Conservation (phyloP, 2,888 invertebrate genomes). For the Xestia sexstrigata region DNA sequence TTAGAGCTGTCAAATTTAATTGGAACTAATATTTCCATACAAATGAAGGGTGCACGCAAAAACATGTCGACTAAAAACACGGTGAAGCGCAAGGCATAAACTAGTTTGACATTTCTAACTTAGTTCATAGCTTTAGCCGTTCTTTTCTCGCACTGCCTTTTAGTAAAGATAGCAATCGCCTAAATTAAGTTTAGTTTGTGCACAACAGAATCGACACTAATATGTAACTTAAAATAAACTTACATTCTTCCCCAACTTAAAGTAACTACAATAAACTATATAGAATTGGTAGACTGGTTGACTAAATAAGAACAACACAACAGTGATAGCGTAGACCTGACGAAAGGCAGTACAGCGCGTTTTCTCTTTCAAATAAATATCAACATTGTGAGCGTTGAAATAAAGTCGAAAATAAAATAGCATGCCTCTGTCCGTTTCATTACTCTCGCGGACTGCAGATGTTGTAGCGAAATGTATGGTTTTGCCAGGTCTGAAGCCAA, state of each 20-base stretch:
- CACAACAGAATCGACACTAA: too few species aligned
- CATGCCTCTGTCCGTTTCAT: neutral
- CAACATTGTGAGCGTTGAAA: neutral
- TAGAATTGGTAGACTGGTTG: constrained; percentile 2
- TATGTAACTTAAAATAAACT: neutral
- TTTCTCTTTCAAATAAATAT: constrained; percentile 7
- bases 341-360: neutral
- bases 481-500: too few species aligned
- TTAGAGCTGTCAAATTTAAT: too few species aligned
- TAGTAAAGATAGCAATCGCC: too few species aligned
- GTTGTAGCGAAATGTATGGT: neutral
- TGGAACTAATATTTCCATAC: too few species aligned
- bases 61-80: too few species aligned
- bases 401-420: neutral
- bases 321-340: neutral
- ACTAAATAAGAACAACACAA: constrained; percentile 3
- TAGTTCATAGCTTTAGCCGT: too few species aligned
- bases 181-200: too few species aligned
- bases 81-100: too few species aligned
- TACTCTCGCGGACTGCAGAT: neutral
- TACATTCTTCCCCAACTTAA: neutral
- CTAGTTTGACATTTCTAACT: too few species aligned
- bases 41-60: too few species aligned
- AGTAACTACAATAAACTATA: constrained; percentile 21
- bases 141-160: too few species aligned